These are phyloP conservation scores for Cygnus atratus DNA, from an alignment of 2,113 vertebrate species.

Conservation along the genomic window DNA sequence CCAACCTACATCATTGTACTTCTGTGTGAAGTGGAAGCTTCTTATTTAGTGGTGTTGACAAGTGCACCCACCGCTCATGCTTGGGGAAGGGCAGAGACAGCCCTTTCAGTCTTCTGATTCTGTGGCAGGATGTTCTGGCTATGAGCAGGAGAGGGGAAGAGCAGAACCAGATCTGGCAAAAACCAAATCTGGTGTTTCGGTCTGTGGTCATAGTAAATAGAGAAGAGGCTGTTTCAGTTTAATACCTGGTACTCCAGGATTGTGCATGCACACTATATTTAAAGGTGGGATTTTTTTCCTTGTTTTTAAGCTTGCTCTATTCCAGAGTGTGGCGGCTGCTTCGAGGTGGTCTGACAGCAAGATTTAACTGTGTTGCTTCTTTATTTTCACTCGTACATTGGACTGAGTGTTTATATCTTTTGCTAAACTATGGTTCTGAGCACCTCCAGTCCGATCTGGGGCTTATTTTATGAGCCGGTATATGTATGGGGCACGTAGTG, in stretches of 20 bases:
- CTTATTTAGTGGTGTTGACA: background rate
- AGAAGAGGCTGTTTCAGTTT: background rate
- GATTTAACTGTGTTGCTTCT: background rate
- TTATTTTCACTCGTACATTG: background rate
- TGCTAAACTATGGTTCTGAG: background rate
- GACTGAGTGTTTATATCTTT: background rate
- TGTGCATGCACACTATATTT: background rate
- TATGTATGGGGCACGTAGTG: background rate
- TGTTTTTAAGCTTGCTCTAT: background rate
- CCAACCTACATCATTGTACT: background rate
- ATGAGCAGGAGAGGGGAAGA: background rate
- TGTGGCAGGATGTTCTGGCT: background rate
- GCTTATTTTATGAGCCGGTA: background rate
- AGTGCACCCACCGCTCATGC: fast-evolving
- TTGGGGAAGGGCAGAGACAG: background rate
- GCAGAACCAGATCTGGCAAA: background rate
- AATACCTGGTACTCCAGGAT: background rate
- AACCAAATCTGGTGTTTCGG: background rate
- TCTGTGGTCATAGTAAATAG: background rate
- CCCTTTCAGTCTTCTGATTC: background rate
- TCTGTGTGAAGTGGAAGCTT: background rate
- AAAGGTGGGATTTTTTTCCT: background rate
- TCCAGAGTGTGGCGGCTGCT: background rate
- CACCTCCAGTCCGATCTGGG: background rate
- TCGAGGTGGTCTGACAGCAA: background rate